phyloP scores from a whole-genome alignment of 2,888 invertebrate species.

The Chaetogeoica ovagalla region DNA sequence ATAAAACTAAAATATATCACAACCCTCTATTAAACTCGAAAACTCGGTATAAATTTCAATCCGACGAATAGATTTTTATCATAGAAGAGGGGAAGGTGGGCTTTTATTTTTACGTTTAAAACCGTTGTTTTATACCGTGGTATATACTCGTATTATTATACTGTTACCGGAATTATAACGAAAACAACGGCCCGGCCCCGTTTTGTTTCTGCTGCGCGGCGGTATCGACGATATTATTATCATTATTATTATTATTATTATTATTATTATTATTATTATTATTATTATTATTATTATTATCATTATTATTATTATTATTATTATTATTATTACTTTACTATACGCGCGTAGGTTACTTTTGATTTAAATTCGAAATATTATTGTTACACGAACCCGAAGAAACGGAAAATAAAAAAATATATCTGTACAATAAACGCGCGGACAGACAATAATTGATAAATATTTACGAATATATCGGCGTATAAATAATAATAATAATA shows the following conservation, averaged over 20 bases:
- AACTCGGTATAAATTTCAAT: not conserved
- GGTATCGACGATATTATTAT: conserved; percentile 1
- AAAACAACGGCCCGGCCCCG: not conserved
- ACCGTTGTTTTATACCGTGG: no score
- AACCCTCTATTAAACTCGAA: conserved; percentile 21
- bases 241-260: no score
- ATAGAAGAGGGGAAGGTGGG: no score
- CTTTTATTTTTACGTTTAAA: conserved; percentile 4
- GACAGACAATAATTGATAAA: no score
- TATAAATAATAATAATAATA: no score
- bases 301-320: no score
- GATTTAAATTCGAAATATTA: not conserved
- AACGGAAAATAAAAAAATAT: not conserved
- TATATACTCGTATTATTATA: no score
- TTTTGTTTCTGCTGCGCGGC: not conserved
- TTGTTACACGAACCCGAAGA: conserved; percentile 4
- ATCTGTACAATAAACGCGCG: not conserved
- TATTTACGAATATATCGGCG: no score
- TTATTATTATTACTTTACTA: no score
- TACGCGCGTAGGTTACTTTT: conserved; percentile 1
- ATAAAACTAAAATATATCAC: conserved; percentile 9
- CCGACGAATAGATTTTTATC: conserved; percentile 19
- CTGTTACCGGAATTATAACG: not conserved
- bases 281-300: no score
- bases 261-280: no score